phyloP scores from a whole-genome alignment of 2,797 vertebrate species.

The Psittacula echo region DNA sequence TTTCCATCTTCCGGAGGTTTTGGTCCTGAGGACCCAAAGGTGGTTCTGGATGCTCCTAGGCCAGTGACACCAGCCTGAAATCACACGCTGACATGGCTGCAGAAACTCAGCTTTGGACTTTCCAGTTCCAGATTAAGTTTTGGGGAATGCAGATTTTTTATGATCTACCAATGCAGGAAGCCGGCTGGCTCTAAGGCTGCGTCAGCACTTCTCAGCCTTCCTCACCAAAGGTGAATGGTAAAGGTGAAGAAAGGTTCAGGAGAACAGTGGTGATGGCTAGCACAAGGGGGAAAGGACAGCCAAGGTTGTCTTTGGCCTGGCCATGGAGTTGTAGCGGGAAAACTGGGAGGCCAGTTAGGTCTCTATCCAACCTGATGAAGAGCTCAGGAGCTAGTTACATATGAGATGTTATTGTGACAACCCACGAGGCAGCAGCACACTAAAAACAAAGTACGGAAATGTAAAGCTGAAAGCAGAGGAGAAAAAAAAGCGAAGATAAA shows the following conservation, averaged over 20 bases:
- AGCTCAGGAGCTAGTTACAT: background rate
- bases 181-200: background rate
- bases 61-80: background rate
- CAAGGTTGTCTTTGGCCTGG: background rate
- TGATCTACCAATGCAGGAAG: background rate
- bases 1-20: background rate
- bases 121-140: background rate
- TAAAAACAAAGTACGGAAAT: slow-evolving; percentile 1
- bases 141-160: background rate
- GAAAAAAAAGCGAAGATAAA: background rate
- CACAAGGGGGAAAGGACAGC: background rate
- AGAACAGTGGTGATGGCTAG: background rate
- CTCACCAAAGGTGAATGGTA: background rate
- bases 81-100: too few relatives aligned
- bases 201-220: background rate
- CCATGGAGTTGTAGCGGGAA: background rate
- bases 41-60: background rate
- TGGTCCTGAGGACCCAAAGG: background rate
- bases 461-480: background rate
- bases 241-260: background rate
- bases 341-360: background rate
- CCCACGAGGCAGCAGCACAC: background rate
- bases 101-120: background rate
- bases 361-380: background rate
- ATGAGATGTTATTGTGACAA: slow-evolving; percentile 31